These are phyloP conservation scores for Punctoribates punctum DNA, from an alignment of 2,888 invertebrate species.

Conservation along the genomic window DNA sequence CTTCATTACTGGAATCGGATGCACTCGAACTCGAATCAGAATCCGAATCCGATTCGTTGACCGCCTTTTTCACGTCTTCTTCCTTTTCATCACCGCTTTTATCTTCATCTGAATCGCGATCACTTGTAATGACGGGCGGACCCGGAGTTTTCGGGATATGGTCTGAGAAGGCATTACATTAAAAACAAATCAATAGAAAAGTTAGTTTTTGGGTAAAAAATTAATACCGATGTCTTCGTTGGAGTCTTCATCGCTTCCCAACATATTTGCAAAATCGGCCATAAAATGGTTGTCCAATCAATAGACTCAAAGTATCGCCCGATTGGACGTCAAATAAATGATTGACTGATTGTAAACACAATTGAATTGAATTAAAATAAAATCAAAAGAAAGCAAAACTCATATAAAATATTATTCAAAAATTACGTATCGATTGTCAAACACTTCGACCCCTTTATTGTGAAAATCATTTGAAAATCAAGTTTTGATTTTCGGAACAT, in stretches of 20 bases:
- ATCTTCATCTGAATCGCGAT: conserved; percentile 32
- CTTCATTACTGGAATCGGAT: conserved; percentile 2
- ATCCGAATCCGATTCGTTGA: background rate
- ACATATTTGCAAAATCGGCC: conserved; percentile 38
- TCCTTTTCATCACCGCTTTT: background rate
- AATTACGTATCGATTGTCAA: no score
- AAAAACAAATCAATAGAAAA: background rate
- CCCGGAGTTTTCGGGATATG: conserved; percentile 39
- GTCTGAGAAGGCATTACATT: background rate
- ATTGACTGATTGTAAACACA: no score
- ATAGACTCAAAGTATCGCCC: background rate
- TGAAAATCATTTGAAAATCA: no score
- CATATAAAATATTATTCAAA: no score
- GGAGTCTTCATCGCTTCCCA: conserved; percentile 39
- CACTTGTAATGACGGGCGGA: background rate
- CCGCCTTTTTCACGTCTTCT: background rate
- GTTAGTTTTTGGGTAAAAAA: background rate
- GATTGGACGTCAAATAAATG: no score
- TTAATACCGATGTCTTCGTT: conserved; percentile 40
- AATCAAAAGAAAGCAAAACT: no score
- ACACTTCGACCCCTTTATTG: no score
- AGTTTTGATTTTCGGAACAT: no score
- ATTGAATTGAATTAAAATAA: no score
- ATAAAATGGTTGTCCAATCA: background rate
- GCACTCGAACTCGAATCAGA: background rate